Evolutionary conservation across 2,113 vertebrate species (phyloP).

Genomic region (Carollia perspicillata): DNA sequence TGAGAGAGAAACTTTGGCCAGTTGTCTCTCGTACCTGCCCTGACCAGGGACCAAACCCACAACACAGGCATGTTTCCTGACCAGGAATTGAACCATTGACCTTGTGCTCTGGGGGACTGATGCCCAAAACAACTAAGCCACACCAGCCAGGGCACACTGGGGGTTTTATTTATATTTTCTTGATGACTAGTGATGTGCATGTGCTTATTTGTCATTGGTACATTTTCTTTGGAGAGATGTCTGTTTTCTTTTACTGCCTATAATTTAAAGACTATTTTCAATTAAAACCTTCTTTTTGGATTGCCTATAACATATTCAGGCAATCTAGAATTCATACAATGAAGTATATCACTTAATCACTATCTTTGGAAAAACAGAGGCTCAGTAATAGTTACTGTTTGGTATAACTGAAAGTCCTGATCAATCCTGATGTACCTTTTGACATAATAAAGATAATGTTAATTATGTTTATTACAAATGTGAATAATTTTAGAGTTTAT

Average conservation of each 20-base stretch:
- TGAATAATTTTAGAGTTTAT: constrained; percentile 20
- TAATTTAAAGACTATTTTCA: not conserved
- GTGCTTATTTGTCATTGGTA: not conserved
- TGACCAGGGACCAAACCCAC: no score
- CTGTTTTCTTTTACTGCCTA: not conserved
- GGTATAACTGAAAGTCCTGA: not conserved
- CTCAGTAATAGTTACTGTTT: not conserved
- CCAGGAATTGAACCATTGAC: no score
- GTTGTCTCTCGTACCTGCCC: no score
- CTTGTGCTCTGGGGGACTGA: no score
- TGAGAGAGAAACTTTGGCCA: no score
- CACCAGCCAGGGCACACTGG: no score
- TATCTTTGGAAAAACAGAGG: not conserved
- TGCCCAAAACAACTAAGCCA: no score
- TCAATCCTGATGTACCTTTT: not conserved
- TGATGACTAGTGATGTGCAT: not conserved
- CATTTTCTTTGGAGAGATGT: not conserved
- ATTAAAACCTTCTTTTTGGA: not conserved
- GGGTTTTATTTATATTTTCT: not conserved
- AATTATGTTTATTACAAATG: not conserved
- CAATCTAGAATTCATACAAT: not conserved
- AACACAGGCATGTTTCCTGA: no score
- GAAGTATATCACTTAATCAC: not conserved
- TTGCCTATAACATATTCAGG: not conserved
- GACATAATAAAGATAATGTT: not conserved